phyloP scores from a whole-genome alignment of 2,113 vertebrate genomes.

The Neogale vison region DNA sequence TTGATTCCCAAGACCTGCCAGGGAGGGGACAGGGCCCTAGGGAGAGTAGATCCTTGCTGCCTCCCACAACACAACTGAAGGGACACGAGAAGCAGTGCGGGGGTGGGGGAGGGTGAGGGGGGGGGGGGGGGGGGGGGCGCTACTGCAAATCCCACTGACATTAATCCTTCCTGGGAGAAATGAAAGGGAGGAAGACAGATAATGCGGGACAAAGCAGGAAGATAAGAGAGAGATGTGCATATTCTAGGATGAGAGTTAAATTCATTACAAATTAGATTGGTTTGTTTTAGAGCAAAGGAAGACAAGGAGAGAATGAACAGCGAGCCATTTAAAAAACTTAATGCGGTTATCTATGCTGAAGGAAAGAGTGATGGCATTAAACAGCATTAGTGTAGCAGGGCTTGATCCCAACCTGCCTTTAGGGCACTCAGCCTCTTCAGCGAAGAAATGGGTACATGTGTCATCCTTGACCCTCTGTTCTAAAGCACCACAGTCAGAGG shows the following conservation, averaged over 20 bases:
- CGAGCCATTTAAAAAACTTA: not conserved
- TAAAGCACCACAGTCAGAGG: not conserved
- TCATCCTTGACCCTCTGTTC: not conserved
- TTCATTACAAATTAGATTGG: not conserved
- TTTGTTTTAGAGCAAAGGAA: not conserved
- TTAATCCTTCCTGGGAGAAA: not conserved
- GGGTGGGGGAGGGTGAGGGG: too few species aligned
- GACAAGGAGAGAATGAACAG: not conserved
- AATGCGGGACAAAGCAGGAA: not conserved
- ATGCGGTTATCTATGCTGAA: not conserved
- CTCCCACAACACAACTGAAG: not conserved
- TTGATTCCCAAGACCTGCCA: rapidly evolving
- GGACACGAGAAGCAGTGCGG: not conserved
- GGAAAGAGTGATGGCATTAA: not conserved
- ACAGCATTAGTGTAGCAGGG: not conserved
- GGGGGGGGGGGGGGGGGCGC: too few species aligned
- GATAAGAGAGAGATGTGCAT: not conserved
- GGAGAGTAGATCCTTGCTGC: not conserved
- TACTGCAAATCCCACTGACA: not conserved
- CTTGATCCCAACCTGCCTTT: not conserved
- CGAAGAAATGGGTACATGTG: not conserved
- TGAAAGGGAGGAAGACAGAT: not conserved
- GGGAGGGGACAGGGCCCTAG: not conserved
- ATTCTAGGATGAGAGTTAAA: not conserved
- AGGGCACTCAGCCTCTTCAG: not conserved